phyloP scores from a whole-genome alignment of 1,140 invertebrate species.

The Cydia amplana region DNA sequence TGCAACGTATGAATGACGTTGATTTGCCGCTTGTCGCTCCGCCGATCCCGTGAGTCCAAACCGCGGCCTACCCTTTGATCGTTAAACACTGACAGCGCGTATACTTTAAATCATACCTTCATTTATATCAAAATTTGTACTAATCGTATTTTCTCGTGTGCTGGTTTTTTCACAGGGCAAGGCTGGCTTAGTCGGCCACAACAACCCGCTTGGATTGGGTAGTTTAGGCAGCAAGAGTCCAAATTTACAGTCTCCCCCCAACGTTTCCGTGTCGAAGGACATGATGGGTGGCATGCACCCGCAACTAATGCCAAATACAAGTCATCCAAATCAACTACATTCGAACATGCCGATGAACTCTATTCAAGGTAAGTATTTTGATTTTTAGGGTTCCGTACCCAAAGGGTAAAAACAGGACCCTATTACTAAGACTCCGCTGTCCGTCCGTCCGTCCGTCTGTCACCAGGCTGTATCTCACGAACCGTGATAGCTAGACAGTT shows the following conservation, averaged over 20 bases:
- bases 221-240: conserved; percentile 89
- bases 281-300: conserved; percentile 77
- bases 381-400: too few relatives aligned
- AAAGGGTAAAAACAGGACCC: too few relatives aligned
- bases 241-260: conserved; percentile 90
- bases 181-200: conserved; percentile 84
- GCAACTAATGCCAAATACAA: conserved; percentile 80
- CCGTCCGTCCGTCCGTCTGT: too few relatives aligned
- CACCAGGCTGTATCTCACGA: too few relatives aligned
- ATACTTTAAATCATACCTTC: too few relatives aligned
- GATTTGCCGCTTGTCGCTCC: too few relatives aligned
- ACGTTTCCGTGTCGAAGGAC: conserved; percentile 82
- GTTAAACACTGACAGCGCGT: too few relatives aligned
- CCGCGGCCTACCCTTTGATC: too few relatives aligned
- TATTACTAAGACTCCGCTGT: too few relatives aligned
- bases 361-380: conserved; percentile 80
- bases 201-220: conserved; percentile 83
- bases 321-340: conserved; percentile 78
- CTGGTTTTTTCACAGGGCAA: conserved; percentile 83
- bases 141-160: conserved; percentile 66
- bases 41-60: too few relatives aligned
- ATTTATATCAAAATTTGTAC: conserved; percentile 40
- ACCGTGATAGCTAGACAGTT: too few relatives aligned
- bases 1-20: too few relatives aligned
- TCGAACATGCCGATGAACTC: conserved; percentile 82